These are phyloP conservation scores for Caradrina clavipalpis DNA, from an alignment of 2,888 invertebrate species.

Conservation along the genomic window DNA sequence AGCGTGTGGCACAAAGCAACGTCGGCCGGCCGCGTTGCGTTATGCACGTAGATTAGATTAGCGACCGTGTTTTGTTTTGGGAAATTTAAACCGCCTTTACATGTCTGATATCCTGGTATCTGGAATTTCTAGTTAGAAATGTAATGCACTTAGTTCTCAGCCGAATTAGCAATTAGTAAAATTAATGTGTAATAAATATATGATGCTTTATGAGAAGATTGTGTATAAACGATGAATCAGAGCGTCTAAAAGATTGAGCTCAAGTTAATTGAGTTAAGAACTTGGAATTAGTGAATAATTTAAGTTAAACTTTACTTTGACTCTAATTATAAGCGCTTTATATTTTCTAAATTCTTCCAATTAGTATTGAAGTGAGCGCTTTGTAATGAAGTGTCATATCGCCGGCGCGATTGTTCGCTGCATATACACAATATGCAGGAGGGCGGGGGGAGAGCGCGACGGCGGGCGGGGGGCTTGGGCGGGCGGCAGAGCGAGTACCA, in stretches of 20 bases:
- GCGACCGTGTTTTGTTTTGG: conserved; percentile 65
- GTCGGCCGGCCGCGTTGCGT: conserved; percentile 63
- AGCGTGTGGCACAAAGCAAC: conserved; percentile 76
- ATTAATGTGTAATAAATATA: conserved; percentile 12
- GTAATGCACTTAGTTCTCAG: conserved; percentile 29
- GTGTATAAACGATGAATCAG: conserved; percentile 29
- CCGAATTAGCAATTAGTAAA: conserved; percentile 36
- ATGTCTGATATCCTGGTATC: conserved; percentile 50
- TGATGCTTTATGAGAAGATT: conserved; percentile 29
- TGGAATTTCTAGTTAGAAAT: conserved; percentile 38
- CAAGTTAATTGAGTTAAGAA: conserved; percentile 41
- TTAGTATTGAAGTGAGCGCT: conserved; percentile 51
- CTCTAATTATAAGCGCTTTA: conserved; percentile 23
- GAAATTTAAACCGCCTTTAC: conserved; percentile 44
- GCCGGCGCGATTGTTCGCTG: conserved; percentile 76
- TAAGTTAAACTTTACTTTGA: conserved; percentile 24
- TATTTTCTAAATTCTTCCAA: conserved; percentile 43
- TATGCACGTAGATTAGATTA: conserved; percentile 77
- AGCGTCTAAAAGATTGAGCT: conserved; percentile 32
- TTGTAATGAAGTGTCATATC: conserved; percentile 70
- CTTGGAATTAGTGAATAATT: conserved; percentile 46
- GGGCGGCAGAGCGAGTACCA: conserved; percentile 76
- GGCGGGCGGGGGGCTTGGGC: conserved; percentile 53
- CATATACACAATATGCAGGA: conserved; percentile 74
- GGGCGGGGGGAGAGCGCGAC: conserved; percentile 45